These are phyloP conservation scores for Machimus atricapillus DNA, from an alignment of 2,888 invertebrate species.

Conservation along the genomic window DNA sequence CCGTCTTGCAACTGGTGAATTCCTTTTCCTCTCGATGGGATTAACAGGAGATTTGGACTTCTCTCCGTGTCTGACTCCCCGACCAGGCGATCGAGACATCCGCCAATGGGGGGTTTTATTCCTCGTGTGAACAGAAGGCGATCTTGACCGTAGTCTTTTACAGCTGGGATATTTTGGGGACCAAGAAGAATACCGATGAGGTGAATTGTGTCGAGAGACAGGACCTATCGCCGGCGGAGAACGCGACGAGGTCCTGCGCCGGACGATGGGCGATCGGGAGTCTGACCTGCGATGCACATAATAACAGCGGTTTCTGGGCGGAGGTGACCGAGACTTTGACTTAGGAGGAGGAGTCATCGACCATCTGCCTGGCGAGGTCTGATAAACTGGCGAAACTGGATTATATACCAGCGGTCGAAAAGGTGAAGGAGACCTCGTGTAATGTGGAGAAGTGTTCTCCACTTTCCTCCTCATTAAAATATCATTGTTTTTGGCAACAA, in stretches of 20 bases:
- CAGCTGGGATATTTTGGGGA: constrained; percentile 15
- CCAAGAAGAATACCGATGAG: constrained; percentile 36
- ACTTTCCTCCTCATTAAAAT: constrained; percentile 48
- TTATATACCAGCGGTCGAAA: not conserved
- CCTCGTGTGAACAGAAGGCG: constrained; percentile 1
- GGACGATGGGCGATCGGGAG: constrained; percentile 36
- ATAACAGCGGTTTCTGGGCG: constrained; percentile 13
- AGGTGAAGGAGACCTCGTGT: not conserved
- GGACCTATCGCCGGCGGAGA: constrained; percentile 41
- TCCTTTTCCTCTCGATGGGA: constrained; percentile 17
- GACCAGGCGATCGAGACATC: constrained; percentile 33
- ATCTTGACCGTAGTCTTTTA: constrained; percentile 34
- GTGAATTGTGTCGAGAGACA: constrained; percentile 9
- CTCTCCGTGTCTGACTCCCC: not conserved
- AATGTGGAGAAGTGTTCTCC: constrained; percentile 40
- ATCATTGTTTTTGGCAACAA: constrained; percentile 49
- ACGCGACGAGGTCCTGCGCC: constrained; percentile 35
- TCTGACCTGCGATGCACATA: constrained; percentile 8
- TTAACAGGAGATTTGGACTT: constrained; percentile 13
- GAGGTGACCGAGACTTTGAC: constrained; percentile 43
- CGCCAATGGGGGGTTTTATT: constrained; percentile 39
- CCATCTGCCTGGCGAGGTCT: not conserved
- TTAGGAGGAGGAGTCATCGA: constrained; percentile 35
- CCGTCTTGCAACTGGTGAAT: constrained; percentile 30
- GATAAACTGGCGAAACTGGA: not conserved